These are phyloP conservation scores for Danio jaintianensis DNA, from an alignment of 2,797 vertebrate species.

Conservation along the genomic window DNA sequence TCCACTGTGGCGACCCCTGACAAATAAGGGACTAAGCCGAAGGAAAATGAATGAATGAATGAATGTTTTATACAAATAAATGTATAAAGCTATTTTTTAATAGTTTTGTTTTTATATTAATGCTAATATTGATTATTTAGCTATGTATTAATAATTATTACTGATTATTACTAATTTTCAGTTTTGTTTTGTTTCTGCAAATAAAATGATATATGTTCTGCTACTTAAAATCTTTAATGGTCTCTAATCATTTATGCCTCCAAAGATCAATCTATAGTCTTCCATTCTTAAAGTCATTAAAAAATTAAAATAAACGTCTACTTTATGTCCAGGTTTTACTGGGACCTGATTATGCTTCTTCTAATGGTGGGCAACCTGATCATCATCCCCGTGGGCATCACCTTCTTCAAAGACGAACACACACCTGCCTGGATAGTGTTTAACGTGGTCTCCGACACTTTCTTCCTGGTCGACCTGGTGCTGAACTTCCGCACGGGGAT, in stretches of 20 bases:
- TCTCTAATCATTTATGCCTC: neutral
- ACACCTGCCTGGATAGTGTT: slow-evolving; percentile 98
- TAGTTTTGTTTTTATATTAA: too few species aligned
- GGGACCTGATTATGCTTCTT: slow-evolving; percentile 98
- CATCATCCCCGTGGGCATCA: slow-evolving; percentile 99
- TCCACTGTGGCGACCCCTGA: too few species aligned
- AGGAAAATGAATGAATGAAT: too few species aligned
- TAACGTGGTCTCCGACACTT: slow-evolving; percentile 98
- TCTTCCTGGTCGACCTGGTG: slow-evolving; percentile 98
- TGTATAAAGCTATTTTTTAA: too few species aligned
- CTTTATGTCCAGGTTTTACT: slow-evolving; percentile 89
- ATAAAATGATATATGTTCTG: too few species aligned
- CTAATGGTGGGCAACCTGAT: slow-evolving; percentile 99
- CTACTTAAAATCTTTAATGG: neutral
- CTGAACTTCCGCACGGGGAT: slow-evolving; percentile 99
- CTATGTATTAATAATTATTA: too few species aligned
- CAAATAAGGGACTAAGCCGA: too few species aligned
- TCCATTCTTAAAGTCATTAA: neutral
- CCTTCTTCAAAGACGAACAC: slow-evolving; percentile 99
- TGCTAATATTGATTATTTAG: too few species aligned
- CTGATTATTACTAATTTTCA: too few species aligned
- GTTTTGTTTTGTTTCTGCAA: too few species aligned
- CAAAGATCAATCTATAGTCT: neutral
- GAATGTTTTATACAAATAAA: too few species aligned
- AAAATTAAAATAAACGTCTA: neutral